Evolutionary conservation across 2,888 invertebrate species (phyloP).

Genomic region (Tinea trinotella): DNA sequence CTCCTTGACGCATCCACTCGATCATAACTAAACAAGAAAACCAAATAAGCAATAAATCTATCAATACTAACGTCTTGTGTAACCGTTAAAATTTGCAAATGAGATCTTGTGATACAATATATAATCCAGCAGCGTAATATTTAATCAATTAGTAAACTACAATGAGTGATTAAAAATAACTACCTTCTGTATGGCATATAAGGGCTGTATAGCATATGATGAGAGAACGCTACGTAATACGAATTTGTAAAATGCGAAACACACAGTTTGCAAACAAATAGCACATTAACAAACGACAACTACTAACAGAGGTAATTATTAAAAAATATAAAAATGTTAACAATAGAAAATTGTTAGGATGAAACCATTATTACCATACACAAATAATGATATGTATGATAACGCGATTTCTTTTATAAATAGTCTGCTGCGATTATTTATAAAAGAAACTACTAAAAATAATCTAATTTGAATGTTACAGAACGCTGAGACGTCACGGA

Average conservation of each 20-base stretch:
- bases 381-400: too few species aligned
- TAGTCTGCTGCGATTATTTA: too few species aligned
- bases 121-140: slow-evolving; percentile 7
- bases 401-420: too few species aligned
- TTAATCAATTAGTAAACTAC: slow-evolving; percentile 46
- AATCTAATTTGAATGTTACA: slow-evolving; percentile 36
- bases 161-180: slow-evolving; percentile 64
- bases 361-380: too few species aligned
- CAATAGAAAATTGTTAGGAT: background rate
- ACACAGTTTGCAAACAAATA: slow-evolving; percentile 21
- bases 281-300: background rate
- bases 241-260: slow-evolving; percentile 38
- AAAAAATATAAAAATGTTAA: background rate
- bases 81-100: slow-evolving; percentile 8
- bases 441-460: slow-evolving; percentile 29
- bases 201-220: slow-evolving; percentile 50
- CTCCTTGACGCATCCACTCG: too few species aligned
- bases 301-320: background rate
- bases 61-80: background rate
- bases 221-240: slow-evolving; percentile 39
- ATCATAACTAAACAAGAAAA: too few species aligned
- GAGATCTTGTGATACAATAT: background rate
- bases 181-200: slow-evolving; percentile 48
- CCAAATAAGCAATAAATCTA: background rate
- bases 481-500: slow-evolving; percentile 50